phyloP scores from a whole-genome alignment of 1,140 invertebrate genomes.

The Ylistrum balloti region DNA sequence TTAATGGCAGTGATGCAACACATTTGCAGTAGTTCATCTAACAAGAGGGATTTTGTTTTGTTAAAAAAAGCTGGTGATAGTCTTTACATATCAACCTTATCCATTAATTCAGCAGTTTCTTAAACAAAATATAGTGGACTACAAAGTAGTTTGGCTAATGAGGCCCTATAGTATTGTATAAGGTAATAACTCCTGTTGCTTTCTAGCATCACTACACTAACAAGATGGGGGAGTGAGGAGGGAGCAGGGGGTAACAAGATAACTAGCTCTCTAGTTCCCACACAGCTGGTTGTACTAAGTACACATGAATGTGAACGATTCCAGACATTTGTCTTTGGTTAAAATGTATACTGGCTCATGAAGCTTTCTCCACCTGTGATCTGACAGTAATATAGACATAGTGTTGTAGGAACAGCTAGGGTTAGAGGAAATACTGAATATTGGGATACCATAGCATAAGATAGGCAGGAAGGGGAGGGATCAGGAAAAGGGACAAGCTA shows the following conservation, averaged over 20 bases:
- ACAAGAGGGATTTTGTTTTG: too few species aligned
- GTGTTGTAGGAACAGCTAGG: background rate
- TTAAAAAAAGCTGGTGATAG: too few species aligned
- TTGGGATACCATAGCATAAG: too few species aligned
- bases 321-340: slow-evolving; percentile 33
- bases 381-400: background rate
- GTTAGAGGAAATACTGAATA: too few species aligned
- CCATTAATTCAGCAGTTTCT: background rate
- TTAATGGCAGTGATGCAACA: too few species aligned
- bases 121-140: background rate
- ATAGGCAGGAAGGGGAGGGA: too few species aligned
- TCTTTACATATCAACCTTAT: too few species aligned
- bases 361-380: slow-evolving; percentile 1
- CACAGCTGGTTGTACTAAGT: slow-evolving; percentile 23
- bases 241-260: slow-evolving; percentile 30
- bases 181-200: background rate
- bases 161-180: background rate
- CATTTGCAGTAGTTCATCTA: too few species aligned
- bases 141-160: background rate
- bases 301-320: background rate
- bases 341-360: slow-evolving; percentile 8
- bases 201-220: background rate
- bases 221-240: background rate
- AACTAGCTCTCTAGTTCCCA: background rate
- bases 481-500: too few species aligned